phyloP scores from a whole-genome alignment of 2,797 vertebrate genomes.

The Squalus acanthias region DNA sequence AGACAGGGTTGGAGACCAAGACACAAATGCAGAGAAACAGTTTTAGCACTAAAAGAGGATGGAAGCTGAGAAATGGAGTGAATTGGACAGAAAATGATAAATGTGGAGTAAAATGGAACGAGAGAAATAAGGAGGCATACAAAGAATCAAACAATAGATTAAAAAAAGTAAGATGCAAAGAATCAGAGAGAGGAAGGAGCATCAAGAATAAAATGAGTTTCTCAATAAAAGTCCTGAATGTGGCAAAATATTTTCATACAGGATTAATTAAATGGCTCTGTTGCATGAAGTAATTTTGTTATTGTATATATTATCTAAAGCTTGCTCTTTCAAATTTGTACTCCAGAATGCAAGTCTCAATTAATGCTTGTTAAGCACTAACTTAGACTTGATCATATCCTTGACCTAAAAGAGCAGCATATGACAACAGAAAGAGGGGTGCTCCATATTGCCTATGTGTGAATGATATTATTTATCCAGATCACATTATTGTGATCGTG shows the following conservation, averaged over 20 bases:
- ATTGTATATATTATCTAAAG: not conserved
- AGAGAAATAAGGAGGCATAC: too few relatives aligned
- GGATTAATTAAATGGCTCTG: not conserved
- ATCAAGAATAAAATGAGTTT: not conserved
- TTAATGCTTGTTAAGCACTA: not conserved
- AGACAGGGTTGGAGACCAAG: not conserved
- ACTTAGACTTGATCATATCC: not conserved
- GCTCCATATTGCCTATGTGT: not conserved
- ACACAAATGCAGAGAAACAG: not conserved
- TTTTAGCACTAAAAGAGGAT: not conserved
- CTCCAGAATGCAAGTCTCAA: not conserved
- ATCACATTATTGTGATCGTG: not conserved
- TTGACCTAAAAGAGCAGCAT: not conserved
- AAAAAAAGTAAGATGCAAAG: not conserved
- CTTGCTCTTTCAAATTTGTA: not conserved
- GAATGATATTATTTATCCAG: not conserved
- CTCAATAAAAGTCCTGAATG: not conserved
- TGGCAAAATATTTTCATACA: not conserved
- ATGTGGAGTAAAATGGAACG: not conserved
- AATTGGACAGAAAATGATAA: not conserved
- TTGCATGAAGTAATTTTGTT: not conserved
- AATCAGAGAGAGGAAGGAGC: not conserved
- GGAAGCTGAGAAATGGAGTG: not conserved
- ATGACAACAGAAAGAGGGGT: too few relatives aligned
- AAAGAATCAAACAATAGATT: not conserved